A percentile compares a stretch with the other conserved stretches of the same genome.
Conservation (phyloP, 1,140 invertebrate genomes). For the Drosophila tristis region DNA sequence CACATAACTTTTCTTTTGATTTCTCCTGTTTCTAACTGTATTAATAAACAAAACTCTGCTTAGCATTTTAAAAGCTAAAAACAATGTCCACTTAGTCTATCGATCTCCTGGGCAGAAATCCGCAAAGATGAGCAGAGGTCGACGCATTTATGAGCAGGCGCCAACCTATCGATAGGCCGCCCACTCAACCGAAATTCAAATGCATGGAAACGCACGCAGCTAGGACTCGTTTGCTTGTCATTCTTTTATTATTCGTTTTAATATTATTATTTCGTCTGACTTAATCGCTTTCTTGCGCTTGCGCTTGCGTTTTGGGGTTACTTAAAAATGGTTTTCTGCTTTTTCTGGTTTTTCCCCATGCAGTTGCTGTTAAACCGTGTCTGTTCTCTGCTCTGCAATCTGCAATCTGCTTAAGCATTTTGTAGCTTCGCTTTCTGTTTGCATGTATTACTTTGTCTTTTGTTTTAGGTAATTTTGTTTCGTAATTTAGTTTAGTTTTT, state of each 20-base stretch:
- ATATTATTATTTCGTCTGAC: slow-evolving; percentile 53
- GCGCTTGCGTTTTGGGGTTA: slow-evolving; percentile 32
- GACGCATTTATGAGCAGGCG: too few species aligned
- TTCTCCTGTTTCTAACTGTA: slow-evolving; percentile 15
- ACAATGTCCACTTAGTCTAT: too few species aligned
- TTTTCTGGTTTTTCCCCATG: slow-evolving; percentile 36
- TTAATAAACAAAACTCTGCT: slow-evolving; percentile 13
- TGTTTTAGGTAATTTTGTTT: slow-evolving; percentile 34
- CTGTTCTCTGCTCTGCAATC: slow-evolving; percentile 35
- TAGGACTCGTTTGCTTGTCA: too few species aligned
- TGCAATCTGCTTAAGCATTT: not conserved
- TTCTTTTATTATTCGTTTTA: slow-evolving; percentile 37
- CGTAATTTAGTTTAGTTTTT: slow-evolving; percentile 26
- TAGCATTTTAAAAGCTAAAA: not conserved
- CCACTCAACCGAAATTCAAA: too few species aligned
- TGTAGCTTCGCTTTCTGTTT: not conserved
- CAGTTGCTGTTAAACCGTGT: slow-evolving; percentile 46
- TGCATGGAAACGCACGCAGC: too few species aligned
- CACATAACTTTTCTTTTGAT: not conserved
- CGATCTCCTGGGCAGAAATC: too few species aligned
- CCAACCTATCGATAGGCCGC: too few species aligned
- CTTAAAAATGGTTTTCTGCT: slow-evolving; percentile 42
- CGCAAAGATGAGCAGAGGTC: too few species aligned
- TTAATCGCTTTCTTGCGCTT: slow-evolving; percentile 32
- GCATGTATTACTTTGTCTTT: not conserved